Base-by-base conservation (phyloP, 2,888 invertebrate genomes). In the Sycophila texana region DNA sequence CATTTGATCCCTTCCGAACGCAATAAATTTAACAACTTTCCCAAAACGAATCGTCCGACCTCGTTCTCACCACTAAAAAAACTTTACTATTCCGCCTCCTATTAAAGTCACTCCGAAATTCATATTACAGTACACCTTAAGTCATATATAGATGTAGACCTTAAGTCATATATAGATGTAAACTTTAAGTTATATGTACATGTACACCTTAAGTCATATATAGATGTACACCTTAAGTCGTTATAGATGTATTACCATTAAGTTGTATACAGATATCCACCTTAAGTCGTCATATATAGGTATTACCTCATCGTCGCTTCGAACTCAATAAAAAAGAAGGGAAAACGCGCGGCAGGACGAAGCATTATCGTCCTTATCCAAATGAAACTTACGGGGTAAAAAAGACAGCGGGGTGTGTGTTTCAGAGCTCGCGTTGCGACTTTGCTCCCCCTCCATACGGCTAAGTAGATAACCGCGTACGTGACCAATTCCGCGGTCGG, bases 381-480 rank as follows among this genome's bases (percentile, higher is more conserved):
- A 55, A 74, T 74, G 53, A 65, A 66, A 20, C 2, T 49, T 26
- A 51, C 26, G 51, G 18, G 20, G 22, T 7, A 63, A 20, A 30
- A 51, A 61, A 72, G 20, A 20, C 18, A n/a, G 18, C 26, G 20
- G 39, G 47, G 26, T 16, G 39, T n/a, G 39, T 22, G 16, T 20
- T 5, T 67, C 22, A 4, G 20, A 30, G 30, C 10, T 61, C 71
- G 66, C 63, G 79, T 81, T 72, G 61, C 49, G 68, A 16, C 14
- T 22, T 39, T 39, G 39, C 39, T 39, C 39, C 39, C 39, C 39
- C 39, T 39, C 39, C 39, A 10, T 7, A 10, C 80, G 83, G 81
- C 82, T 83, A 84, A 84, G 84, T 82, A 83, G 84, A 83, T 84
- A 84, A 84, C 83, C 82, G 76, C 75, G 82, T 83, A 85, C 85